phyloP scores from a whole-genome alignment of 2,888 invertebrate genomes.

The Nematopogon swammerdamellus region DNA sequence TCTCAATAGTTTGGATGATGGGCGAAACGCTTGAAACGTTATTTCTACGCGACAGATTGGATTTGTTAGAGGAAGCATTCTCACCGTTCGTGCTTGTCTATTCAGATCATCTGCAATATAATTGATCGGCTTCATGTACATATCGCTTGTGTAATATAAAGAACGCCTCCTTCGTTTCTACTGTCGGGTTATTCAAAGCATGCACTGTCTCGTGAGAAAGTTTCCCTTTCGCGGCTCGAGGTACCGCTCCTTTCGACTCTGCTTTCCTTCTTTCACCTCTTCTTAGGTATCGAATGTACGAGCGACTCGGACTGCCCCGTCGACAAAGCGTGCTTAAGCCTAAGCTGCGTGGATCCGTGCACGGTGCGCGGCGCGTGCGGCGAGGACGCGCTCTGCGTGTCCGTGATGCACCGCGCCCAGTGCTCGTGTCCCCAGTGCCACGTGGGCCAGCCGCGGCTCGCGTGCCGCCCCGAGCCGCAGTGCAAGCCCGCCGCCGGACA shows the following conservation, averaged over 20 bases:
- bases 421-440: conserved; percentile 89
- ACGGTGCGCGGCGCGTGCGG: conserved; percentile 86
- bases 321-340: conserved; percentile 88
- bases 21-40: background rate
- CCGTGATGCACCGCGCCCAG: conserved; percentile 78
- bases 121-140: conserved; percentile 58
- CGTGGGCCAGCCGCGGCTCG: conserved; percentile 75
- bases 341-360: conserved; percentile 90
- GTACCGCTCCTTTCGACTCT: conserved; percentile 67
- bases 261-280: conserved; percentile 59
- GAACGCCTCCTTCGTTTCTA: conserved; percentile 37
- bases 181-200: conserved; percentile 60
- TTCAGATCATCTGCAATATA: conserved; percentile 50
- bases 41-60: background rate
- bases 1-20: no score
- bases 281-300: conserved; percentile 82
- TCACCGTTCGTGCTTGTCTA: conserved; percentile 57
- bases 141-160: conserved; percentile 60
- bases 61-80: conserved; percentile 52
- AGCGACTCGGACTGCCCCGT: conserved; percentile 88
- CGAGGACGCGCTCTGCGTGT: conserved; percentile 83
- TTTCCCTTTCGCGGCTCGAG: conserved; percentile 88
- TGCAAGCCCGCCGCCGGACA: conserved; percentile 65
- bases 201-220: conserved; percentile 74
- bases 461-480: conserved; percentile 76